phyloP scores from a whole-genome alignment of 1,140 invertebrate species.

The Drosophila pruinosa region DNA sequence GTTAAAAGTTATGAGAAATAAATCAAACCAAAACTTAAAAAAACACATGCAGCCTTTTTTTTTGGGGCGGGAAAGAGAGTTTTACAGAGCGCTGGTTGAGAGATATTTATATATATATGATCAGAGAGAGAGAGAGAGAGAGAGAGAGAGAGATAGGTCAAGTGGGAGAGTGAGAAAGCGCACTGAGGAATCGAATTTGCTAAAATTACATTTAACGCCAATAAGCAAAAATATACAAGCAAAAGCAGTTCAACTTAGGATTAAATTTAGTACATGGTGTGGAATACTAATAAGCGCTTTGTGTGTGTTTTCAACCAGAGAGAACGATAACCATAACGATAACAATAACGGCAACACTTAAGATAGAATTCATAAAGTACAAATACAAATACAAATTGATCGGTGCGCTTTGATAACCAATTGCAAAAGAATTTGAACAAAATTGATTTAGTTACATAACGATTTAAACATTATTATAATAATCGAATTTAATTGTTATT shows the following conservation, averaged over 20 bases:
- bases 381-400: conserved; percentile 28
- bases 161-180: conserved; percentile 27
- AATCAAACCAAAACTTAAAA: conserved; percentile 13
- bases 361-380: conserved; percentile 5
- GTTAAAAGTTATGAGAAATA: background rate
- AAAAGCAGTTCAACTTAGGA: conserved; percentile 45
- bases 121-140: background rate
- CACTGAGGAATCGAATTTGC: conserved; percentile 15
- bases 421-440: conserved; percentile 13
- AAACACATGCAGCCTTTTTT: conserved; percentile 60
- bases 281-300: conserved; percentile 13
- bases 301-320: conserved; percentile 10
- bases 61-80: conserved; percentile 1
- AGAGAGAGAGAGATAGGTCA: conserved; percentile 12
- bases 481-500: background rate
- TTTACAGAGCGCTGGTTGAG: background rate
- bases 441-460: conserved; percentile 24
- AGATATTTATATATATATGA: background rate
- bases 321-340: background rate
- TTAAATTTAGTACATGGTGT: conserved; percentile 26
- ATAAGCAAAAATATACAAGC: conserved; percentile 68
- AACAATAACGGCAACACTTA: conserved; percentile 40
- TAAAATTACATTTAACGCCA: conserved; percentile 47
- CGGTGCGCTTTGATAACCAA: conserved; percentile 14
- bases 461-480: conserved; percentile 20